Percentiles rank a stretch among this genome's conserved stretches.
These are phyloP conservation scores for Barbus barbus DNA, from an alignment of 2,113 vertebrate genomes.

Conservation along the genomic window DNA sequence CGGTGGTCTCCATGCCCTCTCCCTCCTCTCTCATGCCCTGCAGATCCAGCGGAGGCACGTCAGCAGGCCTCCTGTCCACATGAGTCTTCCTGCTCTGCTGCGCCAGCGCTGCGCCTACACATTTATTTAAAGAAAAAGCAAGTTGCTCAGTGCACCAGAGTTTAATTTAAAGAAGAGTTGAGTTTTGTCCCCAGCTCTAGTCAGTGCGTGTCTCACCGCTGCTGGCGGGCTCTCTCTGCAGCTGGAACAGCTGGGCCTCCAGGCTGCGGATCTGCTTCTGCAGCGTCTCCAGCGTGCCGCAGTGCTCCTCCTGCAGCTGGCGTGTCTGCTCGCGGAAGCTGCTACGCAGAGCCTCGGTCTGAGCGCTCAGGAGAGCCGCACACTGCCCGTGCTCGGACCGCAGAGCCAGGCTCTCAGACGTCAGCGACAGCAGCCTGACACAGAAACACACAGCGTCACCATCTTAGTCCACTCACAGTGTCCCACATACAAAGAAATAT, in stretches of 20 bases:
- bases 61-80: conserved; percentile 78
- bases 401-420: conserved; percentile 84
- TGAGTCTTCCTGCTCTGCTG: conserved; percentile 75
- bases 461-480: no score
- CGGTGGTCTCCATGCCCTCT: conserved; percentile 94
- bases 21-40: conserved; percentile 89
- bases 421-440: conserved; percentile 83
- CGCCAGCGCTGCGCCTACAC: conserved; percentile 71
- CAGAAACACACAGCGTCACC: no score
- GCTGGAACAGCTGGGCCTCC: conserved; percentile 88
- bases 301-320: conserved; percentile 91
- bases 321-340: conserved; percentile 89
- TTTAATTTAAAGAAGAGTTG: no score
- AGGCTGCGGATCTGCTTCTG: conserved; percentile 87
- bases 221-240: conserved; percentile 80
- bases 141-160: no score
- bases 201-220: no score
- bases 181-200: no score
- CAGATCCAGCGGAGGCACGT: conserved; percentile 80
- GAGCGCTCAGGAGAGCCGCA: conserved; percentile 79
- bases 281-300: conserved; percentile 88
- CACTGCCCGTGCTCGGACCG: conserved; percentile 84
- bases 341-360: conserved; percentile 81
- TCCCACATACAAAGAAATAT: no score
- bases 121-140: neutral